Conservation (phyloP, 1,140 invertebrate genomes). For the Drosophila rufa region DNA sequence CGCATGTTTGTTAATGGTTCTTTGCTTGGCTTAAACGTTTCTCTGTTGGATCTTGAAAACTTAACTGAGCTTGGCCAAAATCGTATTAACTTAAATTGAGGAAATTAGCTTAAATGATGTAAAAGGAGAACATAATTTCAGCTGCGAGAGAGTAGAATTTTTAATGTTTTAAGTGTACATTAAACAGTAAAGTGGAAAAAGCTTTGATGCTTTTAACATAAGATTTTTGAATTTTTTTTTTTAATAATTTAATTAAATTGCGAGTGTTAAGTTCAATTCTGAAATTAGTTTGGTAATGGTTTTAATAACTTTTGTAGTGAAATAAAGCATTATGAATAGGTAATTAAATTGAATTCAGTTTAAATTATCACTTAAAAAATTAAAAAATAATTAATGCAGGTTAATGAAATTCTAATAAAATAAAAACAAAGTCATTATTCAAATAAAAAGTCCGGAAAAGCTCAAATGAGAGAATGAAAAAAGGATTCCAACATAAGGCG, state of each 20-base stretch:
- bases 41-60: conserved; percentile 24
- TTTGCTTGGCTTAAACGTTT: conserved; percentile 34
- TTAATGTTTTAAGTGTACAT: neutral
- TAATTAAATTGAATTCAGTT: too few species aligned
- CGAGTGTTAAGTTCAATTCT: neutral
- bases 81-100: conserved; percentile 29
- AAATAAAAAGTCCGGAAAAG: too few species aligned
- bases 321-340: too few species aligned
- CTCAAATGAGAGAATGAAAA: too few species aligned
- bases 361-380: too few species aligned
- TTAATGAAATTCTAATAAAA: too few species aligned
- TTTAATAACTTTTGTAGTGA: too few species aligned
- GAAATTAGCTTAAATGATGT: conserved; percentile 13
- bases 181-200: neutral
- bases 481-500: too few species aligned
- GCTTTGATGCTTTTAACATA: neutral
- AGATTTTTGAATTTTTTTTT: too few species aligned
- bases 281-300: too few species aligned
- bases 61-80: conserved; percentile 28
- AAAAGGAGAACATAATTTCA: conserved; percentile 5
- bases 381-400: too few species aligned
- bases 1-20: conserved; percentile 26
- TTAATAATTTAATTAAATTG: neutral
- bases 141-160: neutral
- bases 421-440: too few species aligned